Percentiles rank a stretch among this genome's conserved stretches.
Evolutionary conservation across 37 sponge, comb jelly and placozoan species (phyloP).

Genomic region (Lycopodina hypogea): DNA sequence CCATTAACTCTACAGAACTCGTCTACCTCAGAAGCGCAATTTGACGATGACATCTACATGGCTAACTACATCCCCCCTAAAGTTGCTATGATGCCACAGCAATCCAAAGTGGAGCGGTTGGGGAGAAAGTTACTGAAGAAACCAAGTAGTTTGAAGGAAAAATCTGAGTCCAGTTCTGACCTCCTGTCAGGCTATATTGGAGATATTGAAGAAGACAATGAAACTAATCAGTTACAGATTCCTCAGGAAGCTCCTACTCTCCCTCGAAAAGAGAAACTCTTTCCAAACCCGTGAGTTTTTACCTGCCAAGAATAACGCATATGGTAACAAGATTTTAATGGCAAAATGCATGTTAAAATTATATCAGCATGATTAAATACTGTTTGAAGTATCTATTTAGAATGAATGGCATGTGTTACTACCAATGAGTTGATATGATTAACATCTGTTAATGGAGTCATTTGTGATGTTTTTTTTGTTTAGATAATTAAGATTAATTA

Average conservation of each 20-base stretch:
- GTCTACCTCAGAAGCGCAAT: not conserved
- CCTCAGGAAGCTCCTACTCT: not conserved
- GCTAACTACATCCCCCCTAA: constrained; percentile 5
- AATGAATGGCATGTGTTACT: too few relatives aligned
- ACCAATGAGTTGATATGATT: too few relatives aligned
- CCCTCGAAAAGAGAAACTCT: not conserved
- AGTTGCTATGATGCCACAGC: not conserved
- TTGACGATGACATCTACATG: constrained; percentile 34
- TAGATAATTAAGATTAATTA: too few relatives aligned
- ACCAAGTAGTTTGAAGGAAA: not conserved
- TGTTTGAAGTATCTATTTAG: too few relatives aligned
- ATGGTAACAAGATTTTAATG: too few relatives aligned
- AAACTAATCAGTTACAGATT: not conserved
- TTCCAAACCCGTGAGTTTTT: too few relatives aligned
- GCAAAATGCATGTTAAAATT: too few relatives aligned
- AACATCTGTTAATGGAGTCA: too few relatives aligned
- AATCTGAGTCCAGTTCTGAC: not conserved
- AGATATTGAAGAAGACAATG: not conserved
- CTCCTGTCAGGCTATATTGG: not conserved
- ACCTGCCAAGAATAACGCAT: too few relatives aligned
- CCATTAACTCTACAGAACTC: not conserved
- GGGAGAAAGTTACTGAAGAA: not conserved
- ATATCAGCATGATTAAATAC: too few relatives aligned
- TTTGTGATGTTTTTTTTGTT: too few relatives aligned
- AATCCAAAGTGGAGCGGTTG: not conserved